Evolutionary conservation across 2,797 vertebrate genomes (phyloP).

Genomic region (Gadopsis marmoratus): DNA sequence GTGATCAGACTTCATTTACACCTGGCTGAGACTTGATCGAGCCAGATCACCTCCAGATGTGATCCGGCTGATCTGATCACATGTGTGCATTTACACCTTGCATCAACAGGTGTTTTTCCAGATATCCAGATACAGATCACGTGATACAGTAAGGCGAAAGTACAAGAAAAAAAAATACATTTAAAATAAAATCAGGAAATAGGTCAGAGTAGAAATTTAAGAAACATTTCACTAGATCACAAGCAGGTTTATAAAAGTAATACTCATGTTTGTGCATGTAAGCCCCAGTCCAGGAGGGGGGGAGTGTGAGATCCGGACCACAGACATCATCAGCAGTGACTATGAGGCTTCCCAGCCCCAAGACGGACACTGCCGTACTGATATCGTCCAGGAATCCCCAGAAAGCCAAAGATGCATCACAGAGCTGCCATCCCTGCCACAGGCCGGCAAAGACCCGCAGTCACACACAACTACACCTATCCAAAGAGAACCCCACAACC

Average conservation of each 20-base stretch:
- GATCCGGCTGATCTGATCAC: background rate
- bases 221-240: background rate
- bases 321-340: constrained; percentile 79
- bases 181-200: background rate
- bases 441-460: constrained; percentile 40
- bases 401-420: constrained; percentile 50
- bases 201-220: background rate
- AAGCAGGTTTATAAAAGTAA: constrained; percentile 22
- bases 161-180: no score
- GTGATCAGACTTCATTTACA: background rate
- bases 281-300: constrained; percentile 76
- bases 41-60: background rate
- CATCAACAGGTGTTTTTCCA: background rate
- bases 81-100: background rate
- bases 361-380: constrained; percentile 40
- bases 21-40: background rate
- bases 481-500: constrained; percentile 47
- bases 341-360: constrained; percentile 58
- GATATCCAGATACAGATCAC: background rate
- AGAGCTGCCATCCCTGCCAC: constrained; percentile 33
- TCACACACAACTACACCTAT: constrained; percentile 21
- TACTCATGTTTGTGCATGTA: constrained; percentile 34
- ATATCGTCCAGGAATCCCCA: constrained; percentile 20
- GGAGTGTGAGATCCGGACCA: constrained; percentile 79
- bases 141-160: background rate